phyloP scores from a whole-genome alignment of 2,113 vertebrate species.

The Mesoclemmys tuberculata region DNA sequence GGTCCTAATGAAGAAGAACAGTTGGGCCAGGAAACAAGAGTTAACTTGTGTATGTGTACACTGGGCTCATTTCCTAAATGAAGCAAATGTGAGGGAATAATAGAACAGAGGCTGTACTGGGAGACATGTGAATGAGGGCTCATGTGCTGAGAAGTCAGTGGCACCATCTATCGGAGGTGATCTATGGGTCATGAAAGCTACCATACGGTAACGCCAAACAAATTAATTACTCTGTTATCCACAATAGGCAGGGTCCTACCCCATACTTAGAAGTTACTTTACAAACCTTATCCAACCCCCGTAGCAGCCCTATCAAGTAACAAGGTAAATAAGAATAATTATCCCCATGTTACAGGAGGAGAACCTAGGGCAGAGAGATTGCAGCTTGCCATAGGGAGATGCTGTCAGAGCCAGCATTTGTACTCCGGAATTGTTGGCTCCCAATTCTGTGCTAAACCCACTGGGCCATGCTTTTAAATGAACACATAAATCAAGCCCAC shows the following conservation, averaged over 20 bases:
- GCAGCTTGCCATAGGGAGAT: neutral
- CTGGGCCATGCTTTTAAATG: neutral
- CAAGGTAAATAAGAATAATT: neutral
- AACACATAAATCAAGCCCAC: neutral
- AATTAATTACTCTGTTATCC: neutral
- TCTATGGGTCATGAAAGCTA: neutral
- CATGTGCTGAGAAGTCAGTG: neutral
- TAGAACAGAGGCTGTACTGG: neutral
- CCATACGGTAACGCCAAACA: neutral
- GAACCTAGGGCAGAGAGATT: neutral
- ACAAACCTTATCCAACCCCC: neutral
- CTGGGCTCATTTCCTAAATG: neutral
- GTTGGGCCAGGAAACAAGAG: neutral
- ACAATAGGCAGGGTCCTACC: neutral
- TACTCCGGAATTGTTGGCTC: neutral
- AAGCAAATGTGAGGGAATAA: neutral
- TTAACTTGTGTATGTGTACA: neutral
- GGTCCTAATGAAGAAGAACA: neutral
- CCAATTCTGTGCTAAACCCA: neutral
- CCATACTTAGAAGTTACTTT: neutral
- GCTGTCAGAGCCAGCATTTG: neutral
- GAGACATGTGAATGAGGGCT: neutral
- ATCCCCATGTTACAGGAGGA: neutral
- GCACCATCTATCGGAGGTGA: neutral
- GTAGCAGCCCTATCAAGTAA: neutral